phyloP scores from a whole-genome alignment of 2,797 vertebrate genomes.

The Anabas testudineus region DNA sequence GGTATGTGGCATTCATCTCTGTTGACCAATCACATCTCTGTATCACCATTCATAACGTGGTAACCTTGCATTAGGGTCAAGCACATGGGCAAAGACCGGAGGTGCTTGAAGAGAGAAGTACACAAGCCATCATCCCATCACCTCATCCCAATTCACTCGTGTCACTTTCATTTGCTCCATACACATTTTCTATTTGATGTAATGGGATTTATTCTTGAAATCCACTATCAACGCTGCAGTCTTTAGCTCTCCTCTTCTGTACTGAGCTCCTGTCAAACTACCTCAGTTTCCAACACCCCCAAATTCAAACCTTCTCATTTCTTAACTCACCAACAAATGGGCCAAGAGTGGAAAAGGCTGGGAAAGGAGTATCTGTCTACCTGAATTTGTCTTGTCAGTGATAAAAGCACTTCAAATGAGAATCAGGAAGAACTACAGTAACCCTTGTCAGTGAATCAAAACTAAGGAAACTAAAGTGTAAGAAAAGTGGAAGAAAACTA shows the following conservation, averaged over 20 bases:
- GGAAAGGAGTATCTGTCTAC: constrained; percentile 2
- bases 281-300: constrained; percentile 33
- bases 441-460: constrained; percentile 8
- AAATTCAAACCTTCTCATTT: constrained; percentile 20
- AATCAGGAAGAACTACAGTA: constrained; percentile 22
- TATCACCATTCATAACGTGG: constrained; percentile 25
- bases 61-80: constrained; percentile 58
- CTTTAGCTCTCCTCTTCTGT: constrained; percentile 27
- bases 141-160: constrained; percentile 50
- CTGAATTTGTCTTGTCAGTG: constrained; percentile 17
- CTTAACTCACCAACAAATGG: constrained; percentile 1
- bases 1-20: constrained; percentile 51
- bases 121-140: constrained; percentile 28
- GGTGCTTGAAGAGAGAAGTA: constrained; percentile 59
- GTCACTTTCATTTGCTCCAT: constrained; percentile 45
- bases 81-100: constrained; percentile 46
- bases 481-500: constrained; percentile 52
- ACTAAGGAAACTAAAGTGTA: constrained; percentile 39
- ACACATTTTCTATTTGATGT: constrained; percentile 34
- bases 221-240: constrained; percentile 5
- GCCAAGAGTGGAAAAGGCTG: constrained; percentile 6
- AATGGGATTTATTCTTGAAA: constrained; percentile 48
- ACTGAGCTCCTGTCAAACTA: constrained; percentile 28
- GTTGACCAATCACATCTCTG: constrained; percentile 54
- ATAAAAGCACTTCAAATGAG: constrained; percentile 6